phyloP scores from a whole-genome alignment of 2,113 vertebrate genomes.

The Scalopus aquaticus region DNA sequence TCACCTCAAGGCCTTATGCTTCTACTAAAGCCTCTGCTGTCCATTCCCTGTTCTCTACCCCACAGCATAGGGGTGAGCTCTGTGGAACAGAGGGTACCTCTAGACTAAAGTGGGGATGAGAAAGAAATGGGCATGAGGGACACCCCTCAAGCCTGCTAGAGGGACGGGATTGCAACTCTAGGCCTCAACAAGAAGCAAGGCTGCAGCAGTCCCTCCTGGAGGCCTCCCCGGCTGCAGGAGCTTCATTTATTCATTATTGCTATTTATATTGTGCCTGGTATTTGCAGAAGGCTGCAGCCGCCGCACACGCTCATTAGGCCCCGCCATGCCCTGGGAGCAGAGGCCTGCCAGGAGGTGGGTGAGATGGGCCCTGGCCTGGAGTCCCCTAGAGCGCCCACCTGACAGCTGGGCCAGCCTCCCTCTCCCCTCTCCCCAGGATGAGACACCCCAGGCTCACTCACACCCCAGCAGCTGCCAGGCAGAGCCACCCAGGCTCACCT shows the following conservation, averaged over 20 bases:
- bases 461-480: not conserved
- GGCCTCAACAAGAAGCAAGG: not conserved
- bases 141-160: not conserved
- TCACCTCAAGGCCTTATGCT: not conserved
- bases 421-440: not conserved
- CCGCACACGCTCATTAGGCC: not conserved
- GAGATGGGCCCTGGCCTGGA: not conserved
- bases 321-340: not conserved
- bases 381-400: not conserved
- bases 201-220: not conserved
- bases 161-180: not conserved
- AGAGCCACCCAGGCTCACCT: not conserved
- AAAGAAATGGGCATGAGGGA: not conserved
- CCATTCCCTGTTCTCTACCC: not conserved
- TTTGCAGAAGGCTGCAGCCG: slow-evolving; percentile 69
- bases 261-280: slow-evolving; percentile 73
- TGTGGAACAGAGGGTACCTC: no score
- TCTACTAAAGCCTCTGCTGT: not conserved
- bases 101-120: not conserved
- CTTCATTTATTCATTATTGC: slow-evolving; percentile 75
- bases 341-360: not conserved
- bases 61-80: not conserved
- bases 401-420: not conserved
- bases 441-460: not conserved
- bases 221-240: not conserved